Percentiles rank a stretch among this genome's conserved stretches.
Conservation (phyloP, 2,888 invertebrate genomes). For the Pseudococcus longispinus region DNA sequence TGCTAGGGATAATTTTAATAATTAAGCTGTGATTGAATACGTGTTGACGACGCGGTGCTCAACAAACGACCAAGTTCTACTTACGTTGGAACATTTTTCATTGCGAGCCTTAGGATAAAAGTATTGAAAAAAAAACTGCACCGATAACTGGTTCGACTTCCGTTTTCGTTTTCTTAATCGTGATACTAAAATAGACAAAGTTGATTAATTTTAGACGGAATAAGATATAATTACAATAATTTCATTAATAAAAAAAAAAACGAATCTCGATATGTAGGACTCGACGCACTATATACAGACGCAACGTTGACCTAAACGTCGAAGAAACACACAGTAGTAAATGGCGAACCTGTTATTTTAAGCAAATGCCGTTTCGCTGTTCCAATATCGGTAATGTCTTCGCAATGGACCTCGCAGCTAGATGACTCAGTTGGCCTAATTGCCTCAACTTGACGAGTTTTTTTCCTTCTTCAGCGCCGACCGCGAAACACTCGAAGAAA, state of each 20-base stretch:
- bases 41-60: background rate
- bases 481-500: constrained; percentile 5
- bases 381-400: constrained; percentile 40
- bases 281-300: background rate
- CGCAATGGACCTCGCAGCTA: constrained; percentile 31
- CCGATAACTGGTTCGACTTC: constrained; percentile 16
- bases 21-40: background rate
- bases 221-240: constrained; percentile 39
- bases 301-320: constrained; percentile 26
- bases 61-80: background rate
- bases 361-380: constrained; percentile 18
- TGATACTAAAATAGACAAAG: constrained; percentile 19
- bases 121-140: background rate
- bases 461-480: background rate
- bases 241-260: constrained; percentile 23
- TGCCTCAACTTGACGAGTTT: constrained; percentile 38
- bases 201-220: constrained; percentile 30
- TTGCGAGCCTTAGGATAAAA: background rate
- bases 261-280: constrained; percentile 37
- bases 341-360: constrained; percentile 39
- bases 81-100: background rate
- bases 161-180: constrained; percentile 21
- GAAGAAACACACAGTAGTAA: constrained; percentile 32
- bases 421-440: constrained; percentile 42
- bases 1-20: background rate